Percentiles rank a stretch among this genome's conserved stretches.
Conservation (phyloP, 2,113 vertebrate genomes). For the Gasterosteus aculeatus region DNA sequence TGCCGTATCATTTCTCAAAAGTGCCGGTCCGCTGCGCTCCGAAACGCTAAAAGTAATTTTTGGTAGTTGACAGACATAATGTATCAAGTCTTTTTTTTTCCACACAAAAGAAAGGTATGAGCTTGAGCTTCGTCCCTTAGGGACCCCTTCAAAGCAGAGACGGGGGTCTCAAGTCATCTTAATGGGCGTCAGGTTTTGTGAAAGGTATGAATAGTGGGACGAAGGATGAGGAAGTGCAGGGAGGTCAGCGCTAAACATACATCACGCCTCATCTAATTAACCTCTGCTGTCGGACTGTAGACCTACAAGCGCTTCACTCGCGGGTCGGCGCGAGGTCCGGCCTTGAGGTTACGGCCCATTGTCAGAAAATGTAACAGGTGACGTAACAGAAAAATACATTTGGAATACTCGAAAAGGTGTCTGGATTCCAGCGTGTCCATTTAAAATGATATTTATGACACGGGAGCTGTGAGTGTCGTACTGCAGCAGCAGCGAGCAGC, state of each 20-base stretch:
- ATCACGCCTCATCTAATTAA: slow-evolving; percentile 67
- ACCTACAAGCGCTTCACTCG: slow-evolving; percentile 21
- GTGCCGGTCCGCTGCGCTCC: neutral
- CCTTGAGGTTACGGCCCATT: neutral
- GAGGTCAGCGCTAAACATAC: slow-evolving; percentile 17
- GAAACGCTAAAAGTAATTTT: slow-evolving; percentile 24
- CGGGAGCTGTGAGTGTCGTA: slow-evolving; percentile 20
- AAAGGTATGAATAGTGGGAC: slow-evolving; percentile 43
- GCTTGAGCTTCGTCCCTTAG: slow-evolving; percentile 38
- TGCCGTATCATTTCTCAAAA: slow-evolving; percentile 33
- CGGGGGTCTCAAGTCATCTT: slow-evolving; percentile 39
- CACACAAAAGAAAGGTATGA: slow-evolving; percentile 38
- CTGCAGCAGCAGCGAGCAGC: slow-evolving; percentile 9
- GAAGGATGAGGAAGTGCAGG: slow-evolving; percentile 31
- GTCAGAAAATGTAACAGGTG: neutral
- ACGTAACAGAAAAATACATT: neutral
- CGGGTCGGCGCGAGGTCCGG: neutral
- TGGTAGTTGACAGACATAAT: slow-evolving; percentile 34
- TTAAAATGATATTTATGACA: neutral
- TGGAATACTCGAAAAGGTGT: neutral
- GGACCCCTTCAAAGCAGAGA: slow-evolving; percentile 30
- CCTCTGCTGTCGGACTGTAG: slow-evolving; percentile 46
- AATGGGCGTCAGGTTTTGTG: slow-evolving; percentile 32
- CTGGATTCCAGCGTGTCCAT: neutral
- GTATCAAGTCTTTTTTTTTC: slow-evolving; percentile 31